Evolutionary conservation across 2,888 invertebrate genomes (phyloP).

Genomic region (Nycteola revayana): DNA sequence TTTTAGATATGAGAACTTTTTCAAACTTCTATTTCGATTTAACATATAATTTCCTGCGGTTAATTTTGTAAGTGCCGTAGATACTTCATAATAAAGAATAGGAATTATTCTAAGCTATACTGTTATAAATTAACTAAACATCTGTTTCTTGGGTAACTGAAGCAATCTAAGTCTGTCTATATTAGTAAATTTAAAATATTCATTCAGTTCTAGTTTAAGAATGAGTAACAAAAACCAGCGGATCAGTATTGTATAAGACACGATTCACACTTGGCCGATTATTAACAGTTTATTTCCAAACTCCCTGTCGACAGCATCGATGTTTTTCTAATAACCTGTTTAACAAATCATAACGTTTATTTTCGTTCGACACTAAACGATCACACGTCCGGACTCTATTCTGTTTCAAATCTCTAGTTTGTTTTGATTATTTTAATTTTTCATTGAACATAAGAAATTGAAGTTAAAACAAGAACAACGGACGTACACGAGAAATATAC

Average conservation of each 20-base stretch:
- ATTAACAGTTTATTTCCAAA: constrained; percentile 59
- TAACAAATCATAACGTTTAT: constrained; percentile 77
- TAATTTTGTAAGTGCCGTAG: too few species aligned
- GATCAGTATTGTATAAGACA: constrained; percentile 9
- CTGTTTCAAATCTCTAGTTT: constrained; percentile 73
- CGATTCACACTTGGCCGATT: constrained; percentile 41
- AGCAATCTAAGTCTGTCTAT: too few species aligned
- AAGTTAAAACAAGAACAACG: constrained; percentile 45
- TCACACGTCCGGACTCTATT: constrained; percentile 74
- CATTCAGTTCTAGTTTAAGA: too few species aligned
- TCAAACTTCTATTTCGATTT: not conserved
- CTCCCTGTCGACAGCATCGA: constrained; percentile 60
- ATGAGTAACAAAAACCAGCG: too few species aligned
- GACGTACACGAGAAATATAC: constrained; percentile 29
- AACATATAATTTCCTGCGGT: too few species aligned
- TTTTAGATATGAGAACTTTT: constrained; percentile 33
- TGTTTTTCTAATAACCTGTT: constrained; percentile 77
- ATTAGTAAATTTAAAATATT: too few species aligned
- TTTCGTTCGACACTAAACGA: constrained; percentile 71
- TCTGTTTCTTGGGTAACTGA: too few species aligned
- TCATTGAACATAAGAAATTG: constrained; percentile 58
- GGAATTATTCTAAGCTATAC: too few species aligned
- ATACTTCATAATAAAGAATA: too few species aligned
- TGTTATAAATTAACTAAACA: too few species aligned
- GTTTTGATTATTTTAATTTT: constrained; percentile 72